Percentiles rank a stretch among this genome's conserved stretches.
Conservation (phyloP, 2,113 vertebrate species). For the Phoenicopterus ruber region DNA sequence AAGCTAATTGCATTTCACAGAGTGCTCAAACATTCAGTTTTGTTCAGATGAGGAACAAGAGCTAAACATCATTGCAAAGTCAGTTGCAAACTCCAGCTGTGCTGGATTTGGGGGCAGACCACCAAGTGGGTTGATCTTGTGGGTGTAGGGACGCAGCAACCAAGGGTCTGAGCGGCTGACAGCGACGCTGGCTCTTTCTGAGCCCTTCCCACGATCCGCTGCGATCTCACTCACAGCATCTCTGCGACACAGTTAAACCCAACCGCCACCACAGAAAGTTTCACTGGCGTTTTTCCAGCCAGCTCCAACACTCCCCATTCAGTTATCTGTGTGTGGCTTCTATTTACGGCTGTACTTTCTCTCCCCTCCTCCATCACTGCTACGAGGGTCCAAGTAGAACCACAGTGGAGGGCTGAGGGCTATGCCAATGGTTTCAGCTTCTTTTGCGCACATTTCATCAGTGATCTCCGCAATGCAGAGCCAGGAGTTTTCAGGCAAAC, state of each 20-base stretch:
- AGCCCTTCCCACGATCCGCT: not conserved
- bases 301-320: not conserved
- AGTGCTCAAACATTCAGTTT: rapidly evolving
- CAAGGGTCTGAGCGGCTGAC: rapidly evolving
- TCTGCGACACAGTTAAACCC: not conserved
- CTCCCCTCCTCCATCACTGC: not conserved
- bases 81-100: not conserved
- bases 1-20: not conserved
- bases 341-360: rapidly evolving
- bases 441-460: not conserved
- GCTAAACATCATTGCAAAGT: not conserved
- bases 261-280: not conserved
- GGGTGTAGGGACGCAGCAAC: not conserved
- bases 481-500: not conserved
- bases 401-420: not conserved
- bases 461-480: not conserved
- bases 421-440: rapidly evolving
- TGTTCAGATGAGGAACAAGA: not conserved
- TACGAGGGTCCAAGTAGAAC: not conserved
- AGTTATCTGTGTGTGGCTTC: not conserved
- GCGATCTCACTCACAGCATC: not conserved
- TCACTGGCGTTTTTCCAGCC: not conserved
- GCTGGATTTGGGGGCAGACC: not conserved
- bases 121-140: rapidly evolving
- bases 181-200: not conserved